Evolutionary conservation across 2,888 invertebrate genomes (phyloP).

Genomic region (Sericinus montela): DNA sequence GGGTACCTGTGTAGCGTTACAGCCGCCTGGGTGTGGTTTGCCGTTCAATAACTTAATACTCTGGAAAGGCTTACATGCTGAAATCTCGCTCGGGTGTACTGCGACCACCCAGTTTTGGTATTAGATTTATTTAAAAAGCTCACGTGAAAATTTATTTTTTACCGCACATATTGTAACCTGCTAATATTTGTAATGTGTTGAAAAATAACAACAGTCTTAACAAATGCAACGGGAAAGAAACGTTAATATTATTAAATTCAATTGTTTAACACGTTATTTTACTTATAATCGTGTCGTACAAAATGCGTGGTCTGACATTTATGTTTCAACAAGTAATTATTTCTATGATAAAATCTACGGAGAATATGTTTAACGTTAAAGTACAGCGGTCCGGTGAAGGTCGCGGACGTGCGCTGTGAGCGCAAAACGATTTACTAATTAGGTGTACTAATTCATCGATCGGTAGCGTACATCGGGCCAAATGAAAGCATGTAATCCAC

Average conservation of each 20-base stretch:
- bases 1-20: conserved; percentile 66
- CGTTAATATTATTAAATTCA: too few species aligned
- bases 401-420: conserved; percentile 17
- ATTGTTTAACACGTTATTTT: too few species aligned
- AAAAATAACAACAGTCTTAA: too few species aligned
- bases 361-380: neutral
- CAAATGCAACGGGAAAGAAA: too few species aligned
- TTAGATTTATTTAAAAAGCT: neutral
- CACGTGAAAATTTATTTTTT: neutral
- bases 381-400: neutral
- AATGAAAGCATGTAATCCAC: conserved; percentile 65
- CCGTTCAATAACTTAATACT: conserved; percentile 80
- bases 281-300: too few species aligned
- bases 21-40: conserved; percentile 77
- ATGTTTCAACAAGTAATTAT: neutral
- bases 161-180: neutral
- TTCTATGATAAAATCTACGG: neutral
- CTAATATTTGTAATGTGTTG: too few species aligned
- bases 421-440: conserved; percentile 32
- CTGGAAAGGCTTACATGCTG: conserved; percentile 77
- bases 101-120: conserved; percentile 41
- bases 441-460: conserved; percentile 41
- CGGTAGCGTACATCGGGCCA: conserved; percentile 45
- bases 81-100: conserved; percentile 65
- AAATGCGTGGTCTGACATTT: too few species aligned